Conservation (phyloP, 2,888 invertebrate genomes). For the Gortyna flavago region DNA sequence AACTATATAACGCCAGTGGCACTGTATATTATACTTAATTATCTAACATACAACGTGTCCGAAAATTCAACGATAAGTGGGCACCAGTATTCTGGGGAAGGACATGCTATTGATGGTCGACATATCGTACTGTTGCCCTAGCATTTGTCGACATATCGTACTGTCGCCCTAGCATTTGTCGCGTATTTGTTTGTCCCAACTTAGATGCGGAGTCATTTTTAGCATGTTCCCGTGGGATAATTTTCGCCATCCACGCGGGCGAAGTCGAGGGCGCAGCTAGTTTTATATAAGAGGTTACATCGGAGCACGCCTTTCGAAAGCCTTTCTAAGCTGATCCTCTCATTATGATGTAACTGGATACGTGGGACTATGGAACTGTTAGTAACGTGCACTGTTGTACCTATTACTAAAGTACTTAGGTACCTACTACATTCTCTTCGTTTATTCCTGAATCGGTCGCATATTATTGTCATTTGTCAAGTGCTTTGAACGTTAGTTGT, state of each 20-base stretch:
- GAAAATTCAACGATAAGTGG: too few relatives aligned
- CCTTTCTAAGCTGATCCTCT: conserved; percentile 69
- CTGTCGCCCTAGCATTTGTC: too few relatives aligned
- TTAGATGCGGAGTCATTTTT: too few relatives aligned
- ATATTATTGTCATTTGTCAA: neutral
- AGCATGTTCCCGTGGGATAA: neutral
- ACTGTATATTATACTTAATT: neutral
- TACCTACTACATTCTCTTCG: conserved; percentile 34
- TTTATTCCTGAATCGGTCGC: conserved; percentile 21
- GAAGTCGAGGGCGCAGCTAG: neutral
- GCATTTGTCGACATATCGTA: too few relatives aligned
- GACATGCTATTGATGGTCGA: too few relatives aligned
- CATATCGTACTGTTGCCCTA: too few relatives aligned
- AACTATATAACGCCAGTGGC: neutral
- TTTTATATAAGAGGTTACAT: conserved; percentile 62
- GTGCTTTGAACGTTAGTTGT: neutral
- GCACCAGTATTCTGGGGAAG: too few relatives aligned
- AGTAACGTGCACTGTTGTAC: conserved; percentile 2
- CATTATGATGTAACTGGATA: conserved; percentile 65
- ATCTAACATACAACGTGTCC: neutral
- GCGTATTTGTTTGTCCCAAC: too few relatives aligned
- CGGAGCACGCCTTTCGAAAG: conserved; percentile 65
- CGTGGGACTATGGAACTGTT: conserved; percentile 36
- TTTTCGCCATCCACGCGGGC: neutral
- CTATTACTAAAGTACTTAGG: conserved; percentile 3